Evolutionary conservation across 2,113 vertebrate species (phyloP), one percentile per base, ranked within the genome.

Genomic region (Petrocephalus zakoni): DNA sequence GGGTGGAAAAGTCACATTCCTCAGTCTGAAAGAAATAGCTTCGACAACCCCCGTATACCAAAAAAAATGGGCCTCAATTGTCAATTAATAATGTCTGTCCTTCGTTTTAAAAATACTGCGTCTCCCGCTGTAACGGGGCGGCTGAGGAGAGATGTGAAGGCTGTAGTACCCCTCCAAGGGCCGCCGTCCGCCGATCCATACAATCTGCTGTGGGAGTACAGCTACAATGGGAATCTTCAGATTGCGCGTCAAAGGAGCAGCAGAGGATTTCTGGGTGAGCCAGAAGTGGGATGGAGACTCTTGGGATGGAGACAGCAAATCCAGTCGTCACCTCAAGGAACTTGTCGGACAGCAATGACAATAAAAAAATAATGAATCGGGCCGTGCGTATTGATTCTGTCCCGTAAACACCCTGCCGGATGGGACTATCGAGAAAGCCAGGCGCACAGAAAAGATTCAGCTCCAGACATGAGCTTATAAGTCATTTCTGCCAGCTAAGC

Each of bases 1-100:
- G 75, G 84, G 90, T 92, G 93, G 91, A 81, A 87, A 53, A 94
- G 29, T 42, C 34, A 78, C 11, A 8, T 13, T 68, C 34, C 34
- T 7, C 34, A 78, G 19, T 42, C 15, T 29, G 34, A 42, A 42
- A 78, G 2, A 78, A 78, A 19, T n/a, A 2, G 5, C 11, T 19
- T 42, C 49, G 46, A 64, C 19, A 42, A 10, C 42, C 53, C 53
- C 2, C 7, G 15, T 78, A 21, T 29, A 34, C 37, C 17, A 10
- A 78, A 83, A 78, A 83, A 82, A 83, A 83, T 49, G 21, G 37
- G 37, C 0, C 37, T 49, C 49, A 10, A 47, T 49, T 83, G 49
- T 22, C 49, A 47, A 15, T 19, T 83, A n/a, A 83, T 47, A n/a
- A 83, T 83, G 49, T 21, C 42, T 49, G 37, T 42, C 10, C 8